Evolutionary conservation across 2,797 vertebrate species (phyloP), one percentile per base, ranked within the genome.

Genomic region (Geotrypetes seraphini): DNA sequence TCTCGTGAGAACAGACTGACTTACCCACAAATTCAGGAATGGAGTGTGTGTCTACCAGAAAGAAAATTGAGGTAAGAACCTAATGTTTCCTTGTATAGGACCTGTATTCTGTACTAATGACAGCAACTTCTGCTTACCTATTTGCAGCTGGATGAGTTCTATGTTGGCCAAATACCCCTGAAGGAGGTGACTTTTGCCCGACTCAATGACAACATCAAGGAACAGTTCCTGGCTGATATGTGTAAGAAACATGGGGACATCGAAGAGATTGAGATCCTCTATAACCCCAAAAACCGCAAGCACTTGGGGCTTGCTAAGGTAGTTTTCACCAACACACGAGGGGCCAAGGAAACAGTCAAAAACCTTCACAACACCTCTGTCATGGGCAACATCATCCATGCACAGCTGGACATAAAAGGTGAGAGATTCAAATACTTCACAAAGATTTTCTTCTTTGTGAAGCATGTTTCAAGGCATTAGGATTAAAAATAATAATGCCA

Each of bases 351-450:
- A 36, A 91, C 89, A 0, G 91, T 96, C 39, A 88, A 87, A 53
- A 84, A 91, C 19, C 79, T 96, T 44, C 89, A 96, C 78, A 91
- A 90, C 52, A 96, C 92, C 47, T 88, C 91, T 0, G 88, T 96
- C 50, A 96, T 96, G 92, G 92, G 92, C 19, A 93, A 91, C 70
- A 88, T 93, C 43, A 90, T 96, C 51, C 90, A 95, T n/a, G 92
- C 88, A 8, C 91, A 96, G 48, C 84, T 96, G 7, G 92, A 96
- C 62, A 86, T 92, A 50, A 89, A 90, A 84, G 91, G 91, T 93
- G 55, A 55, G 37, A 19, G 4, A 5, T n/a, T n/a, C n/a, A n/a
- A n/a, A n/a, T n/a, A n/a, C n/a, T n/a, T n/a, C n/a, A n/a, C n/a
- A n/a, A n/a, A n/a, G n/a, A n/a, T n/a, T n/a, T n/a, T n/a, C n/a